Evolutionary conservation across 2,113 vertebrate species (phyloP), one percentile per base, ranked within the genome.

Genomic region (Poicephalus meyeri): DNA sequence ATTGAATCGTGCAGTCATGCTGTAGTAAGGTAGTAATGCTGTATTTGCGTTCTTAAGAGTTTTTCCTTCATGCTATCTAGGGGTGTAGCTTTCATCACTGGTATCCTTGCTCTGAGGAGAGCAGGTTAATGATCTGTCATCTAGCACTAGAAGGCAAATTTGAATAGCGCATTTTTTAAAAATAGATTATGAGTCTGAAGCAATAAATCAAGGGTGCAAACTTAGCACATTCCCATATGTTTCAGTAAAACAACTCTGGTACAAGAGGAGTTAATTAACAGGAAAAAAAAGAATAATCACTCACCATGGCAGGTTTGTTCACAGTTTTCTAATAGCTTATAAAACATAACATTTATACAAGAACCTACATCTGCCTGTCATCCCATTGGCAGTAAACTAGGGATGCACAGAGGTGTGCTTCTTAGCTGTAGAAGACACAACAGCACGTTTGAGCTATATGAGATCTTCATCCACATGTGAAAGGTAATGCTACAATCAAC

Each of bases 51-150:
- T 78, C 41, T 8, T 47, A 42, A 39, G 71, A 44, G 55, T 8
- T 80, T 81, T 82, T 49, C 33, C 68, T 53, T 33, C 18, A 2
- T 0, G 2, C 80, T 91, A n/a, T 50, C 44, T 70, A 19, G 46
- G 86, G 29, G 68, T 29, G 31, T n/a, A 66, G 69, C 65, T 68
- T 64, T 58, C 8, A 4, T 49, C 16, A 18, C 47, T 10, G 21
- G 55, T 56, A 33, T 1, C 1, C 61, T 44, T 24, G 26, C 47
- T 70, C 68, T 85, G 63, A 23, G 19, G 82, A 77, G 63, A 80
- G 44, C 7, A 0, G 71, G 95, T 96, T 94, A 94, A 96, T 86
- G 79, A 95, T 95, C 80, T 77, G 86, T 66, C 41, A 88, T 86
- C 76, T 86, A 86, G 72, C 37, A 29, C 86, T 20, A 44, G 71